These are phyloP conservation scores for Lepidonotus clava DNA, from an alignment of 2,888 invertebrate genomes.

Conservation along the genomic window DNA sequence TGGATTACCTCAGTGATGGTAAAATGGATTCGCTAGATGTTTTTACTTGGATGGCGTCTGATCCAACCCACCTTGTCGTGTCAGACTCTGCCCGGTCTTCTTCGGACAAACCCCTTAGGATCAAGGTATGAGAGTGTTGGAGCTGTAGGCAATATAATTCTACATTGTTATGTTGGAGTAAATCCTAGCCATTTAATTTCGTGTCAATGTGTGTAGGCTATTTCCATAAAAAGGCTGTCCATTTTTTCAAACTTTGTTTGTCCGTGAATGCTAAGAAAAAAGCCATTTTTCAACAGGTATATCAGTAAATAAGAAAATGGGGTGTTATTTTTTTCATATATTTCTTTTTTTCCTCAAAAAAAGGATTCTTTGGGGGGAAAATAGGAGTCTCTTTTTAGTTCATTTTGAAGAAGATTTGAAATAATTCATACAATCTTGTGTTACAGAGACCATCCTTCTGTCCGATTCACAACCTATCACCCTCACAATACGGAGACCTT, in stretches of 20 bases:
- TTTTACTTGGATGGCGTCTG: not conserved
- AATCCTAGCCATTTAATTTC: not conserved
- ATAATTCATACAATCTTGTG: not conserved
- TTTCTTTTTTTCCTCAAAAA: too few relatives aligned
- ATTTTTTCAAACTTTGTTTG: not conserved
- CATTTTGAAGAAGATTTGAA: not conserved
- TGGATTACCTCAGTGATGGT: slow-evolving; percentile 18
- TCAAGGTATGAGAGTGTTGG: slow-evolving; percentile 25
- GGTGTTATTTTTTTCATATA: not conserved
- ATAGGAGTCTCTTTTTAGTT: not conserved
- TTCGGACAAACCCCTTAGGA: not conserved
- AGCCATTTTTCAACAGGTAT: too few relatives aligned
- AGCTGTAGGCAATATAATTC: too few relatives aligned
- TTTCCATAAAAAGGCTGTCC: not conserved
- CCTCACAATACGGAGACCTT: slow-evolving; percentile 60
- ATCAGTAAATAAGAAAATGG: too few relatives aligned
- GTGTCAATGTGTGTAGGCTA: not conserved
- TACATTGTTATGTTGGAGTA: not conserved
- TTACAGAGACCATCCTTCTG: slow-evolving; percentile 76
- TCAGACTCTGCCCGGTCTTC: not conserved
- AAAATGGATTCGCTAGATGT: not conserved
- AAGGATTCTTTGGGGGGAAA: too few relatives aligned
- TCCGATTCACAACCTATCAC: slow-evolving; percentile 71
- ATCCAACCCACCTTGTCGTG: slow-evolving; percentile 27
- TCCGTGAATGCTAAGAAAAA: not conserved